Conservation (phyloP, 1,140 invertebrate genomes). For the Olivierus martensii region DNA sequence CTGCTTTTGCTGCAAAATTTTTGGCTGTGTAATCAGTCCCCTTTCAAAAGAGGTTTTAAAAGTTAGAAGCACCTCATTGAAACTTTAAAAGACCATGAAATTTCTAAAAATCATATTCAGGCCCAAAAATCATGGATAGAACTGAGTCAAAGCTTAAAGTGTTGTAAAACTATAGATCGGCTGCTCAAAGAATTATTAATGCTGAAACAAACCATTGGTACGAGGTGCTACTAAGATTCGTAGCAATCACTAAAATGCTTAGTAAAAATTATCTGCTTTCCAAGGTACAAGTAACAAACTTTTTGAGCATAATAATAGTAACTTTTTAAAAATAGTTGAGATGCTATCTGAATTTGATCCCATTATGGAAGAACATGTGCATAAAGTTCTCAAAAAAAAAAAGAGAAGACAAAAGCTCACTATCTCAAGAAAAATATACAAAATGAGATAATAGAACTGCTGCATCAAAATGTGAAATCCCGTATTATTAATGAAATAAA, state of each 20-base stretch:
- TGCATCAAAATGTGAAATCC: neutral
- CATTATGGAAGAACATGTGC: neutral
- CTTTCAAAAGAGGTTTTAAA: conserved; percentile 2
- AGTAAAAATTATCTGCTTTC: conserved; percentile 3
- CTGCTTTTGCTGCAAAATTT: neutral
- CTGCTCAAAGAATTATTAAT: neutral
- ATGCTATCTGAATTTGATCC: conserved; percentile 8
- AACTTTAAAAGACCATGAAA: conserved; percentile 5
- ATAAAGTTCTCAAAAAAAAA: conserved; percentile 2
- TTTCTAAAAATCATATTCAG: conserved; percentile 5
- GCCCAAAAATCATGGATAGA: conserved; percentile 4
- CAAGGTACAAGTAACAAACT: conserved; percentile 4
- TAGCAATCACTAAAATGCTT: conserved; percentile 6
- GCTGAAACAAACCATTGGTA: neutral
- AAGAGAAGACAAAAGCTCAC: neutral
- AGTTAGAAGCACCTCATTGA: conserved; percentile 1
- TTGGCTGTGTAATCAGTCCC: neutral
- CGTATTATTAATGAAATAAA: conserved; percentile 1
- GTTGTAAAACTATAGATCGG: neutral
- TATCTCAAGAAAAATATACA: neutral
- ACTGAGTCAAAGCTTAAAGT: conserved; percentile 8
- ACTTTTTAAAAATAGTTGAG: conserved; percentile 8
- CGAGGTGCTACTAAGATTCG: conserved; percentile 9
- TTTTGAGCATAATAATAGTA: conserved; percentile 3
- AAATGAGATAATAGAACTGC: neutral